phyloP scores from a whole-genome alignment of 53 echinoderm and acorn worm genomes.

The Stichopus horrens region DNA sequence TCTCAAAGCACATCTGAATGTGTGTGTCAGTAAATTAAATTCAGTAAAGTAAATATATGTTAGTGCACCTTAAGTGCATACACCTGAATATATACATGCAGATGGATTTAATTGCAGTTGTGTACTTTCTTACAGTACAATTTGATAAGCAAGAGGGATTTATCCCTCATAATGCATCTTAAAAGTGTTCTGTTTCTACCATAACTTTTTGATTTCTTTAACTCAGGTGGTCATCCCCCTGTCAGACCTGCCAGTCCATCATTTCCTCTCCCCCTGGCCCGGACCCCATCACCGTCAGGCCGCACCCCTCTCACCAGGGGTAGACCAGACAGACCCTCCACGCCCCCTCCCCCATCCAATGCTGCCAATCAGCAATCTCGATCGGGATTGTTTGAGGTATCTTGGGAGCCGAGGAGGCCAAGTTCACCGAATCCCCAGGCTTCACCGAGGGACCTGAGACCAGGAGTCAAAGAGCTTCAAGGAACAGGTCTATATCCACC shows the following conservation, averaged over 20 bases:
- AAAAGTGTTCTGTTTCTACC: too few relatives aligned
- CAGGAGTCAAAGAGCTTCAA: background rate
- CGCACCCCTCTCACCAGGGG: constrained; percentile 43
- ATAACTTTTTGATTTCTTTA: background rate
- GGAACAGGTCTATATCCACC: constrained; percentile 18
- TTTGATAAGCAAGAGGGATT: too few relatives aligned
- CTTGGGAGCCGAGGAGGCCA: constrained; percentile 62
- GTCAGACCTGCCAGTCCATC: constrained; percentile 45
- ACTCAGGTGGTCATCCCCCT: constrained; percentile 37
- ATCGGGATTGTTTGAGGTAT: constrained; percentile 53
- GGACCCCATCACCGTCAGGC: constrained; percentile 25
- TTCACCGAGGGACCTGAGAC: constrained; percentile 11
- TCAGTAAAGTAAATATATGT: too few relatives aligned
- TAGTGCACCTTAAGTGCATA: too few relatives aligned
- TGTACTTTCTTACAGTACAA: too few relatives aligned
- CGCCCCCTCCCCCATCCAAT: constrained; percentile 7
- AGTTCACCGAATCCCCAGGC: constrained; percentile 49
- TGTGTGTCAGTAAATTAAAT: too few relatives aligned
- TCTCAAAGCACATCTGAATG: too few relatives aligned
- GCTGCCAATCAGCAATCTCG: background rate
- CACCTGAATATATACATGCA: too few relatives aligned
- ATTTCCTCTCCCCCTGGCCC: constrained; percentile 24
- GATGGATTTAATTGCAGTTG: too few relatives aligned
- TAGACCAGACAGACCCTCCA: constrained; percentile 25
- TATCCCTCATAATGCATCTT: too few relatives aligned